Percentiles rank a stretch among this genome's conserved stretches.
Conservation (phyloP, 1,140 invertebrate genomes). For the Lysiphlebus fabarum region DNA sequence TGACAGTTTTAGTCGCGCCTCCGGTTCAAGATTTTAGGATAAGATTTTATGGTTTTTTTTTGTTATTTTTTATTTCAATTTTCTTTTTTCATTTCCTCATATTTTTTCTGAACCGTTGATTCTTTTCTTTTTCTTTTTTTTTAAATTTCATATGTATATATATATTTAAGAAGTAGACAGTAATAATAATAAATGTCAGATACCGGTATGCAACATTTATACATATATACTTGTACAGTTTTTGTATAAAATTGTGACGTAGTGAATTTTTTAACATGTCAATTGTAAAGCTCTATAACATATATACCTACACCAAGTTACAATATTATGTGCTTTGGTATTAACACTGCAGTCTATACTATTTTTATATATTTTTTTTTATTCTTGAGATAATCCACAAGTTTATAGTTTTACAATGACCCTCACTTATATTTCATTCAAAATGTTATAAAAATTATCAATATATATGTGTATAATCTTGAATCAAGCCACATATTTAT, state of each 20-base stretch:
- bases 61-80: not conserved
- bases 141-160: not conserved
- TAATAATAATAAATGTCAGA: slow-evolving; percentile 19
- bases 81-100: not conserved
- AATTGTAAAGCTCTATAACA: not conserved
- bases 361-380: too few species aligned
- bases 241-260: not conserved
- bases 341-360: slow-evolving; percentile 10
- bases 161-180: slow-evolving; percentile 15
- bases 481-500: not conserved
- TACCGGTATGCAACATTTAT: not conserved
- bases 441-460: not conserved
- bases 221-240: too few species aligned
- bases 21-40: slow-evolving; percentile 24
- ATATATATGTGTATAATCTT: not conserved
- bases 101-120: not conserved
- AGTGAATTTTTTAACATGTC: slow-evolving; percentile 16
- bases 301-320: not conserved
- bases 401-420: slow-evolving; percentile 18
- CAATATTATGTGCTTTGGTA: too few species aligned
- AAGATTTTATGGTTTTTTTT: slow-evolving; percentile 17
- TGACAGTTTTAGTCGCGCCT: too few species aligned
- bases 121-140: too few species aligned
- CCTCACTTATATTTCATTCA: not conserved
- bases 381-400: slow-evolving; percentile 14